A percentile compares a stretch with the other conserved stretches of the same genome.
Conservation (phyloP, 1,140 invertebrate species). For the Pachyrhynchus sulphureomaculatus region DNA sequence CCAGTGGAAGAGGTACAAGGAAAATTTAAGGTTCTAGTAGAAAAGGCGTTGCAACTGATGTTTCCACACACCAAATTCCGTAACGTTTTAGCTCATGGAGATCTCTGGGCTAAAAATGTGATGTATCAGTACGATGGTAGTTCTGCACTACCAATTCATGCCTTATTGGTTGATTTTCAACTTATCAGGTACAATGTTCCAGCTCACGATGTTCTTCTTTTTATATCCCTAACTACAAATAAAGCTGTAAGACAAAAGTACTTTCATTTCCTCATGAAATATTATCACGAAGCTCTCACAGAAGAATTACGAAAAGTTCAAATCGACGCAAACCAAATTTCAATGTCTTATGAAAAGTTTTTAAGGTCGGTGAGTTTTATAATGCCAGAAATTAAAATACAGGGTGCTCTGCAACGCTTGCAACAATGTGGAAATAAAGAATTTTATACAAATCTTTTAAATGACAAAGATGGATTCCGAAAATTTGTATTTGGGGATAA, state of each 20-base stretch:
- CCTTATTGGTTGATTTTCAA: conserved; percentile 64
- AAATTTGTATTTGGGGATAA: conserved; percentile 23
- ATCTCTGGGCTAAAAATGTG: conserved; percentile 65
- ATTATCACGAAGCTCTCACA: conserved; percentile 10
- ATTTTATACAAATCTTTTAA: conserved; percentile 18
- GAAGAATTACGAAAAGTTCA: not conserved
- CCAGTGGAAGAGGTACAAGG: conserved; percentile 45
- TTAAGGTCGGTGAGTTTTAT: conserved; percentile 23
- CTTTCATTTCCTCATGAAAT: conserved; percentile 17
- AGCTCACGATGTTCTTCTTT: conserved; percentile 20
- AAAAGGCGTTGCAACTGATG: conserved; percentile 51
- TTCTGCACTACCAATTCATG: conserved; percentile 37
- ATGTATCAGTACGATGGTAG: conserved; percentile 57
- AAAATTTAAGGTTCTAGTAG: conserved; percentile 42
- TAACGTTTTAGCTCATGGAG: conserved; percentile 61
- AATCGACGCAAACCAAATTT: not conserved
- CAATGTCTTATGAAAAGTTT: conserved; percentile 16
- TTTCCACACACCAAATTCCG: conserved; percentile 53
- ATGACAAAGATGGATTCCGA: conserved; percentile 15
- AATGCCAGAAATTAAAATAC: conserved; percentile 23
- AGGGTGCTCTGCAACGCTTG: conserved; percentile 15
- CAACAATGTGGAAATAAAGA: conserved; percentile 28
- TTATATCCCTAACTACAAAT: conserved; percentile 18
- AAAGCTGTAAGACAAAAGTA: conserved; percentile 1
- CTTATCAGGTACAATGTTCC: conserved; percentile 54